Percentiles rank a stretch among this genome's conserved stretches.
Evolutionary conservation across 2,888 invertebrate genomes (phyloP).

Genomic region (Scaptomyza flava): DNA sequence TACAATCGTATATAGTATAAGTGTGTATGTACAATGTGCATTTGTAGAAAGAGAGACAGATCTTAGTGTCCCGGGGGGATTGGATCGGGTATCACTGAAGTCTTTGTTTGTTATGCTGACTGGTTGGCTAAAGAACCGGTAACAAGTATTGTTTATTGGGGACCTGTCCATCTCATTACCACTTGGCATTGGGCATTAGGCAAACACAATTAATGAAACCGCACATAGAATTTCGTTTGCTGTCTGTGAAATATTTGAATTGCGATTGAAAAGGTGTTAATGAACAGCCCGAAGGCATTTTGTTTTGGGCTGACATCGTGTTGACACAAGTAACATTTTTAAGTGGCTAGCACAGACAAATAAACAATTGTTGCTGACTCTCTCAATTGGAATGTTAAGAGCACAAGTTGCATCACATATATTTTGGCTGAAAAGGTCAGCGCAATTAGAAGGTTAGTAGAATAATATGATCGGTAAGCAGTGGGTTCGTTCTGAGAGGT

Average conservation of each 20-base stretch:
- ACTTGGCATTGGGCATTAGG: slow-evolving; percentile 52
- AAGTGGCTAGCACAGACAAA: slow-evolving; percentile 56
- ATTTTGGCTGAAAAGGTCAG: slow-evolving; percentile 41
- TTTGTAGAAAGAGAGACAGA: slow-evolving; percentile 22
- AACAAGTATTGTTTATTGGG: slow-evolving; percentile 54
- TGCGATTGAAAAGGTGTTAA: slow-evolving; percentile 68
- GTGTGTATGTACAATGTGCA: too few species aligned
- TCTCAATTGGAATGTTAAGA: slow-evolving; percentile 52
- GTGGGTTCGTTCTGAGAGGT: slow-evolving; percentile 33
- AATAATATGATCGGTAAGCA: slow-evolving; percentile 26
- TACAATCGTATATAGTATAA: slow-evolving; percentile 29
- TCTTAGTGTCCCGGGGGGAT: slow-evolving; percentile 5
- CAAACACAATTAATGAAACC: slow-evolving; percentile 78
- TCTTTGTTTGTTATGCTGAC: slow-evolving; percentile 51
- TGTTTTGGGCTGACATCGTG: slow-evolving; percentile 68
- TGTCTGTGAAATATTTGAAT: slow-evolving; percentile 50
- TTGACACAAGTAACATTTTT: slow-evolving; percentile 72
- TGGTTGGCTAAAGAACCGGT: slow-evolving; percentile 58
- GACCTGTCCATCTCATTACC: slow-evolving; percentile 67
- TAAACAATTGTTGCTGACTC: slow-evolving; percentile 64
- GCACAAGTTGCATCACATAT: background rate
- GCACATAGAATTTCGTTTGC: slow-evolving; percentile 64
- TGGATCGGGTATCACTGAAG: slow-evolving; percentile 26
- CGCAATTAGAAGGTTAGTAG: slow-evolving; percentile 20
- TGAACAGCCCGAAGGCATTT: slow-evolving; percentile 72